Percentiles rank a stretch among this genome's conserved stretches.
Evolutionary conservation across 37 sponge, comb jelly and placozoan genomes (phyloP).

Genomic region (Beroe forskalii): DNA sequence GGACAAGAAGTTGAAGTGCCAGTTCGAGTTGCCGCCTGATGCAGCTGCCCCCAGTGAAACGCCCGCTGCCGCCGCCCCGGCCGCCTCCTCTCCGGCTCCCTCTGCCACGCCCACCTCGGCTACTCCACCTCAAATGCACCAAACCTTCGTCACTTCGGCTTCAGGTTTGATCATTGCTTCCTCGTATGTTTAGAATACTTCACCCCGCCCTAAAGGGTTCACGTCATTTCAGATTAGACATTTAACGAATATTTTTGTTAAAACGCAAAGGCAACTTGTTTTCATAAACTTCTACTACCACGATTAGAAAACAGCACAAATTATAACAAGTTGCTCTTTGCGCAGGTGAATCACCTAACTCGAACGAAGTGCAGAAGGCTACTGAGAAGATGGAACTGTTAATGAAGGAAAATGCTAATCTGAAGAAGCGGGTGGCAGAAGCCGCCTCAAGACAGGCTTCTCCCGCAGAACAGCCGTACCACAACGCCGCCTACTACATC

Average conservation of each 20-base stretch:
- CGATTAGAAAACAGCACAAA: background rate
- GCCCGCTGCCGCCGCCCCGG: too few relatives aligned
- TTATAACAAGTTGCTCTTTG: background rate
- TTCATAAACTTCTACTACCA: too few relatives aligned
- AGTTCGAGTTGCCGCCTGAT: conserved; percentile 68
- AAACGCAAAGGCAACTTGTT: too few relatives aligned
- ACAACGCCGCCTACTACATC: conserved; percentile 33
- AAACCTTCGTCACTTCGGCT: background rate
- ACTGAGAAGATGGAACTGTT: conserved; percentile 1
- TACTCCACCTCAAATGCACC: background rate
- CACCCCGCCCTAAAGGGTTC: too few relatives aligned
- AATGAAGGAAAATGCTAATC: conserved; percentile 3
- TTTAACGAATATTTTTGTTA: too few relatives aligned
- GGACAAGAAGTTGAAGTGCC: conserved; percentile 86
- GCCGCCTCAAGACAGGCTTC: conserved; percentile 15
- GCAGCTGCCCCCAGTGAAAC: background rate
- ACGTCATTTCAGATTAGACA: too few relatives aligned
- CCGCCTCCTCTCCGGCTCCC: background rate
- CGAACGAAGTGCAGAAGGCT: background rate
- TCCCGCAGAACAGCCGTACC: conserved; percentile 10
- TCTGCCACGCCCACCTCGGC: background rate
- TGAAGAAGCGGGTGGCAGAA: conserved; percentile 35
- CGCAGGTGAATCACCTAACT: background rate
- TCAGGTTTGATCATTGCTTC: too few relatives aligned
- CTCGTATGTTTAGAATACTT: too few relatives aligned